phyloP scores from a whole-genome alignment of 2,888 invertebrate species.

The Epiblema foenella region DNA sequence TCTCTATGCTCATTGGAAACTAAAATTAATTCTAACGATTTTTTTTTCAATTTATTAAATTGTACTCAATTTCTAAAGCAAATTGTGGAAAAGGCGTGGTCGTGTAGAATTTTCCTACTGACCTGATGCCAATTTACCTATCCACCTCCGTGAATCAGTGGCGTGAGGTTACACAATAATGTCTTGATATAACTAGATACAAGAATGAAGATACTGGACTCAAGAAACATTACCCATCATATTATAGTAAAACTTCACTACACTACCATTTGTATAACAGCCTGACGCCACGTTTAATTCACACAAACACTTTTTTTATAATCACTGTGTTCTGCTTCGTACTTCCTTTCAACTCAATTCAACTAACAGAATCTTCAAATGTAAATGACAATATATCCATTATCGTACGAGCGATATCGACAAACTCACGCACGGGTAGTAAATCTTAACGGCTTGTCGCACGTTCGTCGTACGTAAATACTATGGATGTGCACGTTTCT shows the following conservation, averaged over 20 bases:
- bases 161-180: neutral
- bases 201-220: neutral
- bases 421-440: slow-evolving; percentile 44
- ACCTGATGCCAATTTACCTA: too few species aligned
- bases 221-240: neutral
- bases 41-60: neutral
- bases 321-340: slow-evolving; percentile 3
- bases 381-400: slow-evolving; percentile 14
- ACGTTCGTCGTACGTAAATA: slow-evolving; percentile 49
- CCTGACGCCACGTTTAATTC: neutral
- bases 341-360: neutral
- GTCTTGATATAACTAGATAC: too few species aligned
- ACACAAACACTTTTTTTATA: slow-evolving; percentile 1
- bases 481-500: slow-evolving; percentile 38
- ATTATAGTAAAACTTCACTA: neutral
- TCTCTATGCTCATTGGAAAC: neutral
- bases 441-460: slow-evolving; percentile 35
- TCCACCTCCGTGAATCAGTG: neutral
- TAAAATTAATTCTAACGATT: neutral
- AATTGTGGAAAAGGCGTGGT: neutral
- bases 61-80: neutral
- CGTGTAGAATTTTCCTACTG: too few species aligned
- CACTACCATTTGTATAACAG: neutral
- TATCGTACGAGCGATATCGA: slow-evolving; percentile 39
- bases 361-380: slow-evolving; percentile 2